phyloP scores from a whole-genome alignment of 2,888 invertebrate species.

The Tetragonula carbonaria region DNA sequence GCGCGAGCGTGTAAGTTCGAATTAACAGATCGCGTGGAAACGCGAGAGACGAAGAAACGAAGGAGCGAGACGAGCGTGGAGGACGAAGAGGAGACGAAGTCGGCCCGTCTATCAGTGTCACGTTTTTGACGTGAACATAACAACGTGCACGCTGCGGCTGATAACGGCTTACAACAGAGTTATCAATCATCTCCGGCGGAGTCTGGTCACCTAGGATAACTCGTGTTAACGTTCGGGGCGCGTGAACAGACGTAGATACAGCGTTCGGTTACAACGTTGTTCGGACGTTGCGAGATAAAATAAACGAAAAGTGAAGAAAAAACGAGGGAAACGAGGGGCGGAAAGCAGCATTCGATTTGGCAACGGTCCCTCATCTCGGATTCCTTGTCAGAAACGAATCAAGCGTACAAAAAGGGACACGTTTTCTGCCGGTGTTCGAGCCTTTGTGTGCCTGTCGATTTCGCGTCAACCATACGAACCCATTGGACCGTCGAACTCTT shows the following conservation, averaged over 20 bases:
- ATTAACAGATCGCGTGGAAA: conserved; percentile 73
- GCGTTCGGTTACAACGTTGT: conserved; percentile 56
- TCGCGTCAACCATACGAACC: conserved; percentile 7
- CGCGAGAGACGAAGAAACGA: conserved; percentile 36
- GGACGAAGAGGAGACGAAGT: conserved; percentile 42
- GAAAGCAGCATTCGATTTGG: conserved; percentile 28
- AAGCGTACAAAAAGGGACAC: conserved; percentile 41
- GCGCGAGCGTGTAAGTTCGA: conserved; percentile 73
- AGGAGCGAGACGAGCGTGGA: conserved; percentile 3
- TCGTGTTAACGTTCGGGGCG: conserved; percentile 54
- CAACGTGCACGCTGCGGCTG: conserved; percentile 74
- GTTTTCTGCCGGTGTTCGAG: conserved; percentile 27
- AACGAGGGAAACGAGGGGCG: not conserved
- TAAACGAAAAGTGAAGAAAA: not conserved
- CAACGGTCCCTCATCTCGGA: conserved; percentile 40
- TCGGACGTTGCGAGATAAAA: conserved; percentile 3
- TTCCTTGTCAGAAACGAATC: conserved; percentile 51
- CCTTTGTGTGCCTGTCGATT: conserved; percentile 45
- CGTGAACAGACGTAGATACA: conserved; percentile 44
- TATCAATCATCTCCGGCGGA: conserved; percentile 77
- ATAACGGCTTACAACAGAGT: conserved; percentile 75
- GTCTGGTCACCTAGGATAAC: conserved; percentile 69
- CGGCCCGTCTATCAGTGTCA: conserved; percentile 71
- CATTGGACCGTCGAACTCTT: conserved; percentile 7
- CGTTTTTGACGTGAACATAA: conserved; percentile 76